Evolutionary conservation across 2,888 invertebrate species (phyloP), one percentile per base, ranked within the genome.

Genomic region (Alviniconcha strummeri): DNA sequence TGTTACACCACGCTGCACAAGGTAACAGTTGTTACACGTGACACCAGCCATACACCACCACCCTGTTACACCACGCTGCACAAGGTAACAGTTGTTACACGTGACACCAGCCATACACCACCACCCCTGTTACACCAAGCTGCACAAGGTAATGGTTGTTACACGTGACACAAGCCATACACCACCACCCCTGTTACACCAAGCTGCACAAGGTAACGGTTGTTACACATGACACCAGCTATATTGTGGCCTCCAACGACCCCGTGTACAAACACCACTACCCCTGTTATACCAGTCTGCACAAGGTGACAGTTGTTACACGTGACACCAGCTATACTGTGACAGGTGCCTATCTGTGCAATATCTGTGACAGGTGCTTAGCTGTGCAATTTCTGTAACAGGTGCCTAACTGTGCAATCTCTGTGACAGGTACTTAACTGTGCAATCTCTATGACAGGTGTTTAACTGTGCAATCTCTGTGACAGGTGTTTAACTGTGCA

Each of bases 121-220:
- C 77, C 91, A 91, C 83, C 91, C 93, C 8, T 84, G 88, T 54
- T 93, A 92, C 85, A 92, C 91, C n/a, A 90, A 90, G 17, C 85
- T 93, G 11, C 77, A 89, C 76, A 92, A 91, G 90, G 93, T 92
- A 67, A 82, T 4, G 1, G 64, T 64, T 64, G 64, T 36, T 36
- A 36, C 36, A 36, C 89, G 89, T 81, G 92, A 93, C 19, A 88
- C 88, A 56, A 88, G 91, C 19, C 13, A 85, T 89, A 74, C 93
- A 93, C 81, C 92, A 92, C 77, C 91, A 91, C 83, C 91, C 93
- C 8, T 84, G 88, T 54, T 93, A 92, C 85, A 92, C 91, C n/a
- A 90, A 90, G 17, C 85, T 93, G 11, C 77, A 89, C 76, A 92
- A 91, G 90, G 93, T 92, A 67, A 82, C n/a, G 1, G 64, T 64